Evolutionary conservation across 64 coral and sea anemone species (phyloP).

Genomic region (Montipora capricornis): DNA sequence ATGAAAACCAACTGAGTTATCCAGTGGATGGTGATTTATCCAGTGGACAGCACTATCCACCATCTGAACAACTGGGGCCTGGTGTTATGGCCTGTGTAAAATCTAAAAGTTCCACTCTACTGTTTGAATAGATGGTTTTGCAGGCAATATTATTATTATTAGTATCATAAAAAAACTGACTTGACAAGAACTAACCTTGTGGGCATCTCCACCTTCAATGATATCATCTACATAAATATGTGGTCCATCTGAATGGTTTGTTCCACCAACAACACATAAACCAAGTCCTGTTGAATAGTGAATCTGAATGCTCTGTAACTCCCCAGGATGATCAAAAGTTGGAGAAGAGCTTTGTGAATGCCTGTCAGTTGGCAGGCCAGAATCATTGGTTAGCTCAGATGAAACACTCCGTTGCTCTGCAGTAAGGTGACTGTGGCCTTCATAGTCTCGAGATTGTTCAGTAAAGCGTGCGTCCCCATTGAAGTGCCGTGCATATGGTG

Average conservation of each 20-base stretch:
- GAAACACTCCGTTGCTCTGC: constrained; percentile 75
- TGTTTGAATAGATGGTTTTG: no score
- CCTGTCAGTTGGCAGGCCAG: constrained; percentile 88
- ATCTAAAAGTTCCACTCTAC: no score
- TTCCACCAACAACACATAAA: constrained; percentile 90
- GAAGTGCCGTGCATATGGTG: constrained; percentile 48
- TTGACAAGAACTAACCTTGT: constrained; percentile 56
- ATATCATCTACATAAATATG: constrained; percentile 91
- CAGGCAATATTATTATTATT: no score
- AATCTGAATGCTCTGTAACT: constrained; percentile 82
- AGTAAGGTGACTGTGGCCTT: constrained; percentile 65
- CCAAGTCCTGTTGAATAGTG: constrained; percentile 81
- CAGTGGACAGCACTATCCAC: no score
- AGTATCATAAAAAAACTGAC: neutral
- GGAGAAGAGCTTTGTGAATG: constrained; percentile 84
- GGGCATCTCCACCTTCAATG: constrained; percentile 88
- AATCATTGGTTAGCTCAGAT: constrained; percentile 89
- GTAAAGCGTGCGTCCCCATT: constrained; percentile 59
- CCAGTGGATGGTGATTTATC: no score
- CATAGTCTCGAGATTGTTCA: constrained; percentile 66
- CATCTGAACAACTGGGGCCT: no score
- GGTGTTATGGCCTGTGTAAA: no score
- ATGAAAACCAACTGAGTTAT: no score
- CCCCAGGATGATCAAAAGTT: constrained; percentile 80
- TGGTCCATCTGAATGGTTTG: constrained; percentile 87